Evolutionary conservation across 2,888 invertebrate species (phyloP), one percentile per base, ranked within the genome.

Genomic region (Scaptomyza flava): DNA sequence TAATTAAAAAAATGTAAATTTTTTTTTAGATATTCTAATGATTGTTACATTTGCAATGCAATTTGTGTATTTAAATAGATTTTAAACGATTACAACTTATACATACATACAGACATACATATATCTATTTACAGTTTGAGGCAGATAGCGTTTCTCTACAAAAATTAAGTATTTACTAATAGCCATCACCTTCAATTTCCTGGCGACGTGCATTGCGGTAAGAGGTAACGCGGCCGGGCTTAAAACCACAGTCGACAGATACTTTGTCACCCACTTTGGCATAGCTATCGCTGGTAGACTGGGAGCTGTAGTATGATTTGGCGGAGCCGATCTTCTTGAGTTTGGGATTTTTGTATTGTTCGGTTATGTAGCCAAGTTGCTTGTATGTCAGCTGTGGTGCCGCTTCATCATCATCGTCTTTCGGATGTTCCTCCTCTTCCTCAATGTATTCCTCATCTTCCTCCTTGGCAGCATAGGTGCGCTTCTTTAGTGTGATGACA

Each of bases 401-500:
- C 1, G 71, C 52, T 5, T 27, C 27, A 27, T 85, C 77, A 12
- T 79, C 82, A 6, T 78, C 76, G 9, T 68, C 57, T 8, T 53
- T 51, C 11, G 33, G 50, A 4, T 68, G 52, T 30, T 89, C 87
- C 34, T 91, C 86, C 45, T 77, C 74, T 9, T 82, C 83, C 59
- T 85, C 82, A 8, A 57, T 9, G 14, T 70, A 71, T 89, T 88
- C 84, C 65, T 81, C 78, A 17, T 82, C 81, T 17, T 79, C 82
- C 36, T 75, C 47, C 42, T 74, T 60, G 64, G 72, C 57, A 8
- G 82, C 74, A 52, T 69, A 68, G 31, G 43, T 73, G 65, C 71
- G 82, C 48, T 77, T 86, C 74, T 92, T 93, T 23, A 93, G 83
- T 68, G 93, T 93, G 41, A 94, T 93, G 8, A 94, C 90, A 45